Evolutionary conservation across 2,888 invertebrate species (phyloP), one percentile per base, ranked within the genome.

Genomic region (Elgonia sp.): DNA sequence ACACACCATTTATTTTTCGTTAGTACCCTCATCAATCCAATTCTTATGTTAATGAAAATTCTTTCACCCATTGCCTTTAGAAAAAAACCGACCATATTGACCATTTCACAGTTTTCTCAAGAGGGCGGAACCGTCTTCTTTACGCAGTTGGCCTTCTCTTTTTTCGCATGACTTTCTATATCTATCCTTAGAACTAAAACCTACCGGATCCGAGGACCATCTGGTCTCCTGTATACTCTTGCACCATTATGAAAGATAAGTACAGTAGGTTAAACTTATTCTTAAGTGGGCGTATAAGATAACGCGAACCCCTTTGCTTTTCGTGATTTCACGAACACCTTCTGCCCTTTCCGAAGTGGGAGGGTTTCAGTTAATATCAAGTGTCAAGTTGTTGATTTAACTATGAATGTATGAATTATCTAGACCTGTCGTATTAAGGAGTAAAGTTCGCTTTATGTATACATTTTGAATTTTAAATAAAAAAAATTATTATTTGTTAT

Each of bases 281-380:
- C 73, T 85, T 50, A 85, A 85, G 88, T 85, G 85, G 88, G 82
- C 83, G 85, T 85, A 80, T 85, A 75, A 85, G 75, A 83, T 85
- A 79, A 82, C 88, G 77, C 83, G 82, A 88, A 88, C 88, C 88
- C 88, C 63, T 84, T 88, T 46, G 76, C 62, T 84, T 63, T 46
- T 79, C 80, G 63, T 69, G 62, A 85, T 85, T 88, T 83, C 46
- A 79, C 63, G 70, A 70, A 81, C 87, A 79, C 85, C 75, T 85
- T 83, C 70, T 79, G 72, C 67, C 70, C 76, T 79, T 83, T 77
- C 16, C 16, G 0, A 79, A 87, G 83, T 79, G 62, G 79, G 69
- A 62, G 67, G 77, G 76, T 65, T 72, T 39, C 37, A 65, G 60
- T 63, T 60, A 77, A 83, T 83, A 83, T 86, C 82, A 73, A 83